Evolutionary conservation across 2,797 vertebrate genomes (phyloP).

Genomic region (Luscinia megarhynchos): DNA sequence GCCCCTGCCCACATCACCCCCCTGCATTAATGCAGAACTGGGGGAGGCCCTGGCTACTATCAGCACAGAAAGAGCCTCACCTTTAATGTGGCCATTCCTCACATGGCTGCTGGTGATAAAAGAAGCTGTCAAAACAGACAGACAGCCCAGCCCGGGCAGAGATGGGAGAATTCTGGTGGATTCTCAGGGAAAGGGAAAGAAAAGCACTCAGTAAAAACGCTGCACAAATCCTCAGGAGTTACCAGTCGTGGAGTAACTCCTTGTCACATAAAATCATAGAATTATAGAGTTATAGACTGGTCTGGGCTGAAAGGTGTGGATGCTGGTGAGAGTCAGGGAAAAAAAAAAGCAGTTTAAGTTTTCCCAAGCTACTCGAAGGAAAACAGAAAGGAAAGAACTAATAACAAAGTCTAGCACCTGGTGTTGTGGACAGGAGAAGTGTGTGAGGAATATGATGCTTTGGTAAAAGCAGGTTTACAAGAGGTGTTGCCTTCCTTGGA

Average conservation of each 20-base stretch:
- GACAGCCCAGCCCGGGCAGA: neutral
- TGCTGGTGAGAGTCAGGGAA: too few relatives aligned
- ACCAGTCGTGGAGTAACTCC: neutral
- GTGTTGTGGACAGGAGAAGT: too few relatives aligned
- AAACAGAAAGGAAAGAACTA: too few relatives aligned
- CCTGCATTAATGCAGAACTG: constrained; percentile 28
- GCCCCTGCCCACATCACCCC: neutral
- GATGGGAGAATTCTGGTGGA: constrained; percentile 1
- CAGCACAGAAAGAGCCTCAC: constrained; percentile 33
- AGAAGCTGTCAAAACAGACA: constrained; percentile 27
- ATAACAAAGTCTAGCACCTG: too few relatives aligned
- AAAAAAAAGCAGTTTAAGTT: too few relatives aligned
- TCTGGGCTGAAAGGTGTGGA: neutral
- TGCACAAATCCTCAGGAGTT: neutral
- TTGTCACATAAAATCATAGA: fast-evolving
- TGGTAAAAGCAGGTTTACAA: too few relatives aligned
- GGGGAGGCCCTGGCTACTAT: constrained; percentile 5
- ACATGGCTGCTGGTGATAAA: constrained; percentile 39
- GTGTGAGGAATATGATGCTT: too few relatives aligned
- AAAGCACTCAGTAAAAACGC: neutral
- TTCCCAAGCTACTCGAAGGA: too few relatives aligned
- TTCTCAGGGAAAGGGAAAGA: neutral
- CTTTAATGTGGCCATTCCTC: constrained; percentile 29
- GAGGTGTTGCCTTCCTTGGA: too few relatives aligned
- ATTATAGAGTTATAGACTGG: neutral